phyloP scores from a whole-genome alignment of 2,888 invertebrate species.

The Chrysolina haemoptera region DNA sequence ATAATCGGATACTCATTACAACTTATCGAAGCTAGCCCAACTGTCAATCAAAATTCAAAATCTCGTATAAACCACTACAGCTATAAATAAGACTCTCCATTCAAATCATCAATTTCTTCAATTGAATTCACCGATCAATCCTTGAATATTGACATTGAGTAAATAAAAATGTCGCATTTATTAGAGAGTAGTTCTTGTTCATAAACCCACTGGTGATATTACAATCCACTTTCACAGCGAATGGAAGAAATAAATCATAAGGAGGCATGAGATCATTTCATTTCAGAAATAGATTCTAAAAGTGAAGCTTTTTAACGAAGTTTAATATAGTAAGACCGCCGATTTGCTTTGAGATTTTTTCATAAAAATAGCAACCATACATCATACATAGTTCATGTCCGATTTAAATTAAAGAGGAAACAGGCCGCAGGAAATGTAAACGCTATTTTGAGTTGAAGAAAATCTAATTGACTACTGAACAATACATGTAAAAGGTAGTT shows the following conservation, averaged over 20 bases:
- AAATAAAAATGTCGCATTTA: not conserved
- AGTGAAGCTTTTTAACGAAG: slow-evolving; percentile 8
- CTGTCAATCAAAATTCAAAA: slow-evolving; percentile 6
- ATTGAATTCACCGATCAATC: slow-evolving; percentile 18
- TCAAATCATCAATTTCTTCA: slow-evolving; percentile 6
- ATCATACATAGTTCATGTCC: slow-evolving; percentile 1
- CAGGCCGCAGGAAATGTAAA: not conserved
- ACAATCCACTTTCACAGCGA: slow-evolving; percentile 9
- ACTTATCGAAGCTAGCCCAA: slow-evolving; percentile 9
- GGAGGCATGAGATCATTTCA: not conserved
- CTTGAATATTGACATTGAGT: slow-evolving; percentile 5
- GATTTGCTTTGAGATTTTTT: not conserved
- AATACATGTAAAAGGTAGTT: too few relatives aligned
- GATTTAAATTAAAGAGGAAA: not conserved
- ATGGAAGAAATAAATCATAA: slow-evolving; percentile 10
- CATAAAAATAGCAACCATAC: not conserved
- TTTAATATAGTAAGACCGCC: not conserved
- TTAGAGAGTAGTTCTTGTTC: not conserved
- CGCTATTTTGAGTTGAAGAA: not conserved
- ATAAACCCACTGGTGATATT: not conserved
- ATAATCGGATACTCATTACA: not conserved
- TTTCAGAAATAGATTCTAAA: slow-evolving; percentile 14
- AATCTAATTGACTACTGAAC: too few relatives aligned
- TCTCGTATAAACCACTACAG: not conserved
- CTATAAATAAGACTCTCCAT: not conserved